A percentile compares a stretch with the other conserved stretches of the same genome.
These are phyloP conservation scores for Ranitomeya imitator DNA, from an alignment of 2,113 vertebrate species.

Conservation along the genomic window DNA sequence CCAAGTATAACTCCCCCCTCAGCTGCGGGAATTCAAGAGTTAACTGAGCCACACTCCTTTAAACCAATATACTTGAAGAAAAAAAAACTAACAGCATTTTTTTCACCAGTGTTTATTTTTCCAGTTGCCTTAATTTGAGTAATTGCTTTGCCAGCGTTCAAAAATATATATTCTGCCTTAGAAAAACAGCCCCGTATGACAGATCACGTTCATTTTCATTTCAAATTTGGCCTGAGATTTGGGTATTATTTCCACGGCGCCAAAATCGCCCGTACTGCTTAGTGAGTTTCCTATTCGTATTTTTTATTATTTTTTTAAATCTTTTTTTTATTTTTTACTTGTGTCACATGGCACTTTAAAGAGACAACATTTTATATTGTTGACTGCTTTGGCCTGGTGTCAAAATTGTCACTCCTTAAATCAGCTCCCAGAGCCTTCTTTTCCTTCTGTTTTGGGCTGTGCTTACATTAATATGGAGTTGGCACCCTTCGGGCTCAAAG, in stretches of 20 bases:
- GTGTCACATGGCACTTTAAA: slow-evolving; percentile 64
- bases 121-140: slow-evolving; percentile 79
- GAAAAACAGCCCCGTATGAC: slow-evolving; percentile 77
- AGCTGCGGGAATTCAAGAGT: background rate
- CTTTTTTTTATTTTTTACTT: slow-evolving; percentile 69
- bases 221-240: slow-evolving; percentile 71
- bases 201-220: slow-evolving; percentile 67
- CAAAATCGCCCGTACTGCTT: slow-evolving; percentile 76
- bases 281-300: slow-evolving; percentile 64
- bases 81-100: slow-evolving; percentile 51
- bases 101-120: slow-evolving; percentile 73
- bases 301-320: slow-evolving; percentile 74
- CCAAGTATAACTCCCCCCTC: background rate
- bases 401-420: slow-evolving; percentile 56
- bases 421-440: slow-evolving; percentile 5
- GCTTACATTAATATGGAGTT: slow-evolving; percentile 3
- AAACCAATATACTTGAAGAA: slow-evolving; percentile 37
- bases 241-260: slow-evolving; percentile 76
- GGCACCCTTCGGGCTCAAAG: background rate
- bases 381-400: slow-evolving; percentile 53
- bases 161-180: slow-evolving; percentile 74
- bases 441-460: slow-evolving; percentile 15
- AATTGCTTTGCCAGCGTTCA: slow-evolving; percentile 73
- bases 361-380: slow-evolving; percentile 65
- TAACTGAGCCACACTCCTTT: slow-evolving; percentile 45